Conservation (phyloP, 2,797 vertebrate genomes). For the Meriones psammophilus region DNA sequence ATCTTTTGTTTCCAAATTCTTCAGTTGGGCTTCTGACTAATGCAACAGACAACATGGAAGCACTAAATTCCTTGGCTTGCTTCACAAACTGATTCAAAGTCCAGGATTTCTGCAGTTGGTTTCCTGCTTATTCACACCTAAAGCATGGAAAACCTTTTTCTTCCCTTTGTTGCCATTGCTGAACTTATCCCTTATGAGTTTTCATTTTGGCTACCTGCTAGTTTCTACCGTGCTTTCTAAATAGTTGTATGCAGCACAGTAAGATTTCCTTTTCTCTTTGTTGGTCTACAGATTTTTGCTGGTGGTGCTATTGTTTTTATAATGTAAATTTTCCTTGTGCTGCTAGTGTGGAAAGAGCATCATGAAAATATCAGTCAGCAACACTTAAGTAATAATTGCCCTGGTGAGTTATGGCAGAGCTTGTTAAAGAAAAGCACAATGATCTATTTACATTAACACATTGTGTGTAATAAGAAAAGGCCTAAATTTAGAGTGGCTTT, state of each 20-base stretch:
- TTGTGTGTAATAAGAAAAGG: constrained; percentile 41
- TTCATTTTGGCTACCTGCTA: neutral
- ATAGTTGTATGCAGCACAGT: neutral
- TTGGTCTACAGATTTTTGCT: neutral
- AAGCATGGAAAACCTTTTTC: neutral
- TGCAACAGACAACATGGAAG: neutral
- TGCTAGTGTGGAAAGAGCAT: neutral
- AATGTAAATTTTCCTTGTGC: neutral
- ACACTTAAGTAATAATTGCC: constrained; percentile 5
- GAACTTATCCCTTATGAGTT: neutral
- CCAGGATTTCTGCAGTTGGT: neutral
- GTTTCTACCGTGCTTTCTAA: neutral
- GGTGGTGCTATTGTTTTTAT: neutral
- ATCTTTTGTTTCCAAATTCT: neutral
- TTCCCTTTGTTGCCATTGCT: neutral
- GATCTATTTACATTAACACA: neutral
- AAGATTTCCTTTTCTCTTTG: neutral
- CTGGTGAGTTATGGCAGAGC: constrained; percentile 38
- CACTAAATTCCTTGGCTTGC: neutral
- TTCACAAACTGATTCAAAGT: neutral
- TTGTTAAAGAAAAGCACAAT: constrained; percentile 50
- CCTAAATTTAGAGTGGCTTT: constrained; percentile 35
- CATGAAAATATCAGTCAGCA: neutral
- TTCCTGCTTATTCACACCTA: neutral
- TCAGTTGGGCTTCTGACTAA: neutral